Base-by-base conservation (phyloP, 2,888 invertebrate genomes). In the Harpagoxenus sublaevis region DNA sequence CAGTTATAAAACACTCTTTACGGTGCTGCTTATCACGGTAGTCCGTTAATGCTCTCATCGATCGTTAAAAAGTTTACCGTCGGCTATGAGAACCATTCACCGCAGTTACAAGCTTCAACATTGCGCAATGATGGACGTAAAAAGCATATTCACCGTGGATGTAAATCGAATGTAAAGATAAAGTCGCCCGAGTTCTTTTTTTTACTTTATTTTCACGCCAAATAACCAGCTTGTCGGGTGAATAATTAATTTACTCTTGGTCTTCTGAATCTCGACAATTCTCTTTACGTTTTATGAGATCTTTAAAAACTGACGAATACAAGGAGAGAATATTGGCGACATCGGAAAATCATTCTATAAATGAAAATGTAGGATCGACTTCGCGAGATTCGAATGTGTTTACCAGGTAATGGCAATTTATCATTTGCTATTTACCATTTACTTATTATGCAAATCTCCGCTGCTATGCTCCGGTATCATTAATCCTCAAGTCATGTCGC, bases 311-410 rank as follows among this genome's bases (percentile, higher is more conserved):
- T 62, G 60, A 73, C 66, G 79, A 85, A 78, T 81, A 65, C 74
- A 62, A 78, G 73, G 74, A 73, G 74, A 73, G 63, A 18, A 53
- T 63, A 42, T 77, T 83, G 83, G 83, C 66, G 48, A 87, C 78
- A 63, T 45, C 12, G 23, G 0, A 60, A 18, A 35, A 48, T 60
- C 23, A 42, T 68, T 55, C 31, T 15, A 31, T 68, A 78, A 78
- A 78, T 68, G 2, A 60, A 70, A 60, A 60, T 18, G 15, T 71
- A 45, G 45, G 35, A 23, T 48, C 12, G 3, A 39, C 5, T 18
- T 60, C 18, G 23, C n/a, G 31, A 45, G 31, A 45, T 48, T 68
- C 31, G 65, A 28, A 12, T 18, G 28, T 51, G 48, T 65, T 68
- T 18, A 68, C 18, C 48, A 68, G 31, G 9, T 68, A 48, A 10